Base-by-base conservation (phyloP, 2,113 vertebrate species). In the Calidris pygmaea region DNA sequence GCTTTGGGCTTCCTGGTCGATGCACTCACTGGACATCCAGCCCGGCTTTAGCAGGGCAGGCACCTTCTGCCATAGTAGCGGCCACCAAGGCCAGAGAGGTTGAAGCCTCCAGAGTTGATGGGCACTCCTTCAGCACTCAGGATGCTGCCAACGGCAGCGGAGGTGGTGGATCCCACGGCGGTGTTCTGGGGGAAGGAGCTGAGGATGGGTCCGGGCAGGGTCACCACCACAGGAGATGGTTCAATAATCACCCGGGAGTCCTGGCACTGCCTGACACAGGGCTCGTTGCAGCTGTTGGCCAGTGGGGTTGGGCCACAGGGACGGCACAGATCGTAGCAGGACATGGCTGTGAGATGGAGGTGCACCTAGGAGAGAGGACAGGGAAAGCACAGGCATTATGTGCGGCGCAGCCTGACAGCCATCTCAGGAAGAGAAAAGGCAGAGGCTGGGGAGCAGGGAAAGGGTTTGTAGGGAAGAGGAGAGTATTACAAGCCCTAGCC, bases 401-500 rank as follows among this genome's bases (percentile, higher is more conserved):
- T 29, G 52, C 16, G 15, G 27, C 9, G 9, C 52, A 55, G 53
- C 53, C 53, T 55, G 53, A 52, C 24, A 52, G 24, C 24, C 48
- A 21, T 68, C 16, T 56, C 0, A 0, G 22, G 17, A 2, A 50
- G 7, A 27, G 6, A 11, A 35, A 16, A 14, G 22, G 5, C 19
- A 50, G 1, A 30, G 19, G 2, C 26, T 27, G 9, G 7, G 17
- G 4, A 66, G 10, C 6, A 14, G 10, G 12, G 39, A 34, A 10
- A 35, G 24, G 1, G 4, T 48, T 13, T 1, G 1, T 1, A 4
- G 4, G 20, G 26, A 60, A 10, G 14, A 37, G 43, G 39, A 24
- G 13, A 50, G 14, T 53, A 29, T 53, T 53, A 29, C 4, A 15
- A 15, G 26, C 26, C 26, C 26, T 53, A 15, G 26, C 26, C 14